phyloP scores from a whole-genome alignment of 2,797 vertebrate genomes.

The Todus mexicanus region DNA sequence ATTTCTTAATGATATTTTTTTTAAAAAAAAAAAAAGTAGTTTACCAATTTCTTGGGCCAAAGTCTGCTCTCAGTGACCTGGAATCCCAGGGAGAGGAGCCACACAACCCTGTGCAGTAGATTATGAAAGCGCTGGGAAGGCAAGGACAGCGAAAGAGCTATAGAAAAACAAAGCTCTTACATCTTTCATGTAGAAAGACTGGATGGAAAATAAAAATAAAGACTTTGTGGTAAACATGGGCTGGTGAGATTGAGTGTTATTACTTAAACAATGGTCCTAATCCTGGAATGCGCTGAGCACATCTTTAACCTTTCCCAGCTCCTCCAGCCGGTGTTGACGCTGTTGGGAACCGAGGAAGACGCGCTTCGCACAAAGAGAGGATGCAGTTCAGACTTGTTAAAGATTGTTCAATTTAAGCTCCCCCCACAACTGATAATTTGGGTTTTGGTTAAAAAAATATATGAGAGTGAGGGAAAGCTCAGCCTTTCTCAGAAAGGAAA shows the following conservation, averaged over 20 bases:
- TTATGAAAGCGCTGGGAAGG: neutral
- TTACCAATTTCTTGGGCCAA: neutral
- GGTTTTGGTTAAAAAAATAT: neutral
- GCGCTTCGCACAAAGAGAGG: neutral
- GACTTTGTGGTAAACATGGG: neutral
- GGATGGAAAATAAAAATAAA: neutral
- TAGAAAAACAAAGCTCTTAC: neutral
- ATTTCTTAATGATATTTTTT: neutral
- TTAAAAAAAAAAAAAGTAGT: no score
- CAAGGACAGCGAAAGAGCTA: neutral
- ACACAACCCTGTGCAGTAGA: neutral
- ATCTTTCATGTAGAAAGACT: neutral
- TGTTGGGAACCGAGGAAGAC: neutral
- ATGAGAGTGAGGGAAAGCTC: neutral
- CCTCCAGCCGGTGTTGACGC: neutral
- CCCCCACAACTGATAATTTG: neutral
- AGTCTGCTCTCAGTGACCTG: neutral
- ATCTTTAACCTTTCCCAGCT: neutral
- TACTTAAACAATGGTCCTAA: slow-evolving; percentile 37
- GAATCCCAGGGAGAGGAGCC: neutral
- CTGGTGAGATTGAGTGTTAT: slow-evolving; percentile 20
- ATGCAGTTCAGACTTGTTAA: neutral
- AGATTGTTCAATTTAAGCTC: neutral
- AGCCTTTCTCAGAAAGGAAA: neutral
- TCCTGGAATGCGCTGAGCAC: neutral